Percentiles rank a stretch among this genome's conserved stretches.
Evolutionary conservation across 92 coral and sea anemone species (phyloP).

Genomic region (Bergia puertoricense): DNA sequence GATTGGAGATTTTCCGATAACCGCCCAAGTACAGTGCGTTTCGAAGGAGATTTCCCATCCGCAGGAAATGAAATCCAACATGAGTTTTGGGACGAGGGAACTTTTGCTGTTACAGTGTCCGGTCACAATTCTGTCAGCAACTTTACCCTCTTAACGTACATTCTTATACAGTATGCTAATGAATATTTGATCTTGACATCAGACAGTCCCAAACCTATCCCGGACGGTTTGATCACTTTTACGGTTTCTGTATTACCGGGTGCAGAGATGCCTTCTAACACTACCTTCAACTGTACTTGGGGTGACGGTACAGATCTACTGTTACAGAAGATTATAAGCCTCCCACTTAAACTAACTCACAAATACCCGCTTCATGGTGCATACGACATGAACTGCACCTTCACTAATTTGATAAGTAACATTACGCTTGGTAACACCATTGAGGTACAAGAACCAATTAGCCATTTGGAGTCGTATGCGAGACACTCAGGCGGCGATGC

Average conservation of each 20-base stretch:
- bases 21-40: conserved; percentile 37
- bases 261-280: conserved; percentile 67
- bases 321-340: conserved; percentile 26
- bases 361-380: conserved; percentile 59
- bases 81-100: conserved; percentile 42
- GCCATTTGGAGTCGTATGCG: conserved; percentile 27
- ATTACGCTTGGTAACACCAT: conserved; percentile 47
- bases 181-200: conserved; percentile 51
- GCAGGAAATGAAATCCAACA: conserved; percentile 58
- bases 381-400: conserved; percentile 60
- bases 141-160: conserved; percentile 22
- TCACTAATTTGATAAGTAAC: conserved; percentile 60
- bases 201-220: conserved; percentile 77
- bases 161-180: conserved; percentile 68
- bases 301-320: conserved; percentile 61
- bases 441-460: conserved; percentile 77
- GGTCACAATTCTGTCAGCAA: conserved; percentile 81
- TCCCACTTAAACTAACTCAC: conserved; percentile 54
- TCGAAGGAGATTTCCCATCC: conserved; percentile 64
- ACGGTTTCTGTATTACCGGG: conserved; percentile 52
- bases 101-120: conserved; percentile 37
- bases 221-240: conserved; percentile 70
- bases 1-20: conserved; percentile 65
- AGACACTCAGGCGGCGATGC: conserved; percentile 73
- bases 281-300: conserved; percentile 58